Evolutionary conservation across 2,888 invertebrate genomes (phyloP), one percentile per base, ranked within the genome.

Genomic region (Pterostichus madidus): DNA sequence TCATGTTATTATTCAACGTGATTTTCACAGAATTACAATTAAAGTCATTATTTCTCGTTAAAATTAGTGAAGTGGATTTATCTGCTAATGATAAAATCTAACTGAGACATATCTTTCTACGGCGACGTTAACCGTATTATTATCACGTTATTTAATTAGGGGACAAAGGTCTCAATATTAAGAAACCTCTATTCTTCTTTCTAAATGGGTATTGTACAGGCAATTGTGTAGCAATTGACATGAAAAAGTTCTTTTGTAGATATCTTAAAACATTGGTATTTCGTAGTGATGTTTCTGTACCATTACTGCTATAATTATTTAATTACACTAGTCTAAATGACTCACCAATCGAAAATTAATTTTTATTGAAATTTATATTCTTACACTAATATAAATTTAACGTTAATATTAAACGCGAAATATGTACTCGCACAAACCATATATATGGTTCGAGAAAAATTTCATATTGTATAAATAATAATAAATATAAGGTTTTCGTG

Each of bases 121-220:
- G 44, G 53, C 15, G 15, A 32, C 52, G 24, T 52, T 80, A 80
- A 80, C 52, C 35, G 71, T 24, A 56, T 73, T 80, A 80, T 80
- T 80, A 80, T 80, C 49, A 80, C 64, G 68, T 80, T 80, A 80
- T 80, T 80, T 80, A 56, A 80, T 80, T 80, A 80, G 53, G 52
- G 80, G 80, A 80, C 80, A 80, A 80, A 80, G 80, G 80, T 80
- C 80, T 49, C 11, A 59, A 61, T 44, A 59, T 61, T 61, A n/a
- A 78, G 39, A 78, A 73, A 71, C 56, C 73, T 73, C 35, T 73
- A 56, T 80, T 39, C 53, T 64, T 68, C 39, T 80, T 64, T 68
- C 39, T 80, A 32, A 80, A 80, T 73, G 53, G 80, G 17, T 80
- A 80, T 80, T 80, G 80, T 80, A 32, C 24, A 17, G 52, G 52